Evolutionary conservation across 2,888 invertebrate species (phyloP).

Genomic region (Rhimphoctona megacephalus): DNA sequence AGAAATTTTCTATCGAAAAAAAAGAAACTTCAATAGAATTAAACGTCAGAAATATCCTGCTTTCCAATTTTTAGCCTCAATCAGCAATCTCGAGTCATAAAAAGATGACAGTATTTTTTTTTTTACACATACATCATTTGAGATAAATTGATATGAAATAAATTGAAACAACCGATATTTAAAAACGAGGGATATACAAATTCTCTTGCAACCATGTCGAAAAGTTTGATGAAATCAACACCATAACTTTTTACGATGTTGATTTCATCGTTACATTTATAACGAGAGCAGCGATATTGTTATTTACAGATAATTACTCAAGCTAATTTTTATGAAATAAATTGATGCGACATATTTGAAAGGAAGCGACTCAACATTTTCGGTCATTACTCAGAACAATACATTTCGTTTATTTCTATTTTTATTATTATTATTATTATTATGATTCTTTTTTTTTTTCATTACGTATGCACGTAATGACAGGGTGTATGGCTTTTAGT

Average conservation of each 20-base stretch:
- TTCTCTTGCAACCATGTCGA: too few relatives aligned
- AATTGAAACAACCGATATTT: too few relatives aligned
- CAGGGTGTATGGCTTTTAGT: neutral
- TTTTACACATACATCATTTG: too few relatives aligned
- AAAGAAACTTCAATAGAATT: neutral
- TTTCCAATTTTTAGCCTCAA: neutral
- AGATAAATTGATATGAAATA: neutral
- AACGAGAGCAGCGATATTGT: too few relatives aligned
- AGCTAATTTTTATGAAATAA: neutral
- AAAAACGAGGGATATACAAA: too few relatives aligned
- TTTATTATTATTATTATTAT: too few relatives aligned
- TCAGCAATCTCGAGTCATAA: neutral
- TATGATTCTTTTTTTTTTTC: neutral
- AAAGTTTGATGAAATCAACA: too few relatives aligned
- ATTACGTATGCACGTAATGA: slow-evolving; percentile 8
- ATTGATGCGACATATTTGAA: neutral
- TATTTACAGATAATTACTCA: too few relatives aligned
- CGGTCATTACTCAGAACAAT: neutral
- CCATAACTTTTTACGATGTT: too few relatives aligned
- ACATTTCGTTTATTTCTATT: neutral
- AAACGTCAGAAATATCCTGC: neutral
- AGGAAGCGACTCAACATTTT: neutral
- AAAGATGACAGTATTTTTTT: neutral
- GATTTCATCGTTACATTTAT: too few relatives aligned
- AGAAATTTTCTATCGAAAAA: neutral